These are phyloP conservation scores for Neodon shergylaensis DNA, from an alignment of 2,113 vertebrate species.

Conservation along the genomic window DNA sequence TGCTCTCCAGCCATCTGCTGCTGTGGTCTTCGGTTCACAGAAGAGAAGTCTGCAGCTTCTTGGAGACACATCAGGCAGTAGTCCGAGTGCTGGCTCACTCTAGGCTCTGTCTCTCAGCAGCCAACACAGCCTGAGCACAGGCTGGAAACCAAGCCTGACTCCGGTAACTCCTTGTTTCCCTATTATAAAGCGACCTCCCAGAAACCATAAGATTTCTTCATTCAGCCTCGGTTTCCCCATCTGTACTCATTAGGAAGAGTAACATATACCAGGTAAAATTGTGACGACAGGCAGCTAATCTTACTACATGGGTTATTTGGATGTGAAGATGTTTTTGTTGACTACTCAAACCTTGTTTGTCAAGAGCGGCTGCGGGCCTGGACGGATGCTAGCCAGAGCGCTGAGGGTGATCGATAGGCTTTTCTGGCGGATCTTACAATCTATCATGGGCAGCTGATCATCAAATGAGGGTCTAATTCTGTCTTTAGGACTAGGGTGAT, in stretches of 20 bases:
- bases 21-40: not conserved
- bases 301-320: not conserved
- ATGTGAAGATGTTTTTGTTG: not conserved
- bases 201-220: not conserved
- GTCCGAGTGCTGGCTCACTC: not conserved
- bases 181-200: not conserved
- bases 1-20: accelerated
- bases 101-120: not conserved
- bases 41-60: not conserved
- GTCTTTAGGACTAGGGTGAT: not conserved
- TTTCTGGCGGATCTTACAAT: not conserved
- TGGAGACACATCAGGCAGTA: not conserved
- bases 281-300: not conserved
- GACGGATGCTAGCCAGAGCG: not conserved
- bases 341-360: not conserved
- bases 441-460: accelerated
- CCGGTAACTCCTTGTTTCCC: accelerated
- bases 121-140: too few relatives aligned
- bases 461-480: not conserved
- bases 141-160: not conserved
- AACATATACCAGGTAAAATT: accelerated
- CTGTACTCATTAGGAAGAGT: too few relatives aligned
- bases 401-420: not conserved
- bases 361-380: not conserved
- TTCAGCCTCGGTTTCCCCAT: not conserved